Evolutionary conservation across 2,113 vertebrate genomes (phyloP), one percentile per base, ranked within the genome.

Genomic region (Oryzias melastigma): DNA sequence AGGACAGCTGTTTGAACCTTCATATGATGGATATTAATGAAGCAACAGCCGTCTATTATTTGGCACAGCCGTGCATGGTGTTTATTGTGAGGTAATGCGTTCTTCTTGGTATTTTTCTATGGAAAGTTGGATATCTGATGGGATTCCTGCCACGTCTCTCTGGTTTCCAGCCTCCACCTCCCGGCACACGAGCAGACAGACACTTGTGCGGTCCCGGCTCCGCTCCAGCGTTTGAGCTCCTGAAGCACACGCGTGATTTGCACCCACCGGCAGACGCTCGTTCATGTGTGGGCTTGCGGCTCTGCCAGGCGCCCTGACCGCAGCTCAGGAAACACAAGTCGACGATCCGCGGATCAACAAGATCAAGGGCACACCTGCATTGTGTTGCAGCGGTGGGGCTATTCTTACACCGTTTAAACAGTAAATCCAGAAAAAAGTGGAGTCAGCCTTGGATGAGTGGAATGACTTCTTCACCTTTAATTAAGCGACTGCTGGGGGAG

Each of bases 181-280:
- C 73, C 7, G 7, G 57, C 60, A 12, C 58, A 67, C 48, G 12
- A 19, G 52, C 67, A 68, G 54, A 25, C 71, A 52, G 47, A 56
- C 72, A 53, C 69, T 84, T 80, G 62, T 77, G 72, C 72, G 69
- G 42, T 54, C 80, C 59, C 60, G 88, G 83, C 81, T 14, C 85
- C 67, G 71, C 84, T 88, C 87, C 89, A 87, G 71, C 58, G 3
- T 86, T 80, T 78, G 73, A 88, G 88, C 72, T 77, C 48, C 17
- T 82, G 88, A 77, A 87, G 84, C 85, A 84, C 77, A 87, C 86
- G 91, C 71, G 85, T 90, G 82, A 84, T 92, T 78, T 89, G 78
- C 77, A 63, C 88, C 71, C 85, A 84, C 51, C 76, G 8, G 57
- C 70, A 62, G 59, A 43, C 22, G 14, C 1, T 19, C 42, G 65